Percentiles rank a stretch among this genome's conserved stretches.
These are phyloP conservation scores for Ryuthela nishihirai DNA, from an alignment of 2,888 invertebrate genomes.

Conservation along the genomic window DNA sequence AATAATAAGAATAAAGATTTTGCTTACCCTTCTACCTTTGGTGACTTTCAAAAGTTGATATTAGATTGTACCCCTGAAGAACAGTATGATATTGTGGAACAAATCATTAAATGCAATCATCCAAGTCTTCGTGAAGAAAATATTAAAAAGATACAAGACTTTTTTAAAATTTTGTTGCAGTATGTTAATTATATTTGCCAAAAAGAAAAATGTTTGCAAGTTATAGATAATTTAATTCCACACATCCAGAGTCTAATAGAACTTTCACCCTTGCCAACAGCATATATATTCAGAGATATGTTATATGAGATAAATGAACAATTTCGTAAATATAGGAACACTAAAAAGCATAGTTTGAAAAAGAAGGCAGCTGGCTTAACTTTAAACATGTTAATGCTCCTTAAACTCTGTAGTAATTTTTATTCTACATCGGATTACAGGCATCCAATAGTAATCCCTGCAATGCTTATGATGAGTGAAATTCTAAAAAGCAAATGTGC, in stretches of 20 bases:
- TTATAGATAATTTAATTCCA: slow-evolving; percentile 13
- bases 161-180: slow-evolving; percentile 74
- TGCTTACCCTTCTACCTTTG: slow-evolving; percentile 61
- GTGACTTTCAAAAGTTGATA: slow-evolving; percentile 62
- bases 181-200: slow-evolving; percentile 66
- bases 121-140: slow-evolving; percentile 75
- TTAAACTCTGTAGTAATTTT: slow-evolving; percentile 73
- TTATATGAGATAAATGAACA: no score
- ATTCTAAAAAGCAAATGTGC: slow-evolving; percentile 63
- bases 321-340: slow-evolving; percentile 9
- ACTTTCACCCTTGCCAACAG: slow-evolving; percentile 7
- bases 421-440: slow-evolving; percentile 88
- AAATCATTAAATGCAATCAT: slow-evolving; percentile 83
- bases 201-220: slow-evolving; percentile 44
- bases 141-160: slow-evolving; percentile 66
- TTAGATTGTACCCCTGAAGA: slow-evolving; percentile 61
- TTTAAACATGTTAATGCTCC: slow-evolving; percentile 60
- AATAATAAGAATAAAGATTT: not conserved
- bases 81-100: slow-evolving; percentile 67
- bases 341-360: no score
- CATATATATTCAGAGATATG: no score
- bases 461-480: slow-evolving; percentile 74
- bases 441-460: slow-evolving; percentile 85
- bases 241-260: slow-evolving; percentile 20
- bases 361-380: no score